A percentile compares a stretch with the other conserved stretches of the same genome.
phyloP scores from a whole-genome alignment of 2,797 vertebrate species.

The Lagorchestes hirsutus region DNA sequence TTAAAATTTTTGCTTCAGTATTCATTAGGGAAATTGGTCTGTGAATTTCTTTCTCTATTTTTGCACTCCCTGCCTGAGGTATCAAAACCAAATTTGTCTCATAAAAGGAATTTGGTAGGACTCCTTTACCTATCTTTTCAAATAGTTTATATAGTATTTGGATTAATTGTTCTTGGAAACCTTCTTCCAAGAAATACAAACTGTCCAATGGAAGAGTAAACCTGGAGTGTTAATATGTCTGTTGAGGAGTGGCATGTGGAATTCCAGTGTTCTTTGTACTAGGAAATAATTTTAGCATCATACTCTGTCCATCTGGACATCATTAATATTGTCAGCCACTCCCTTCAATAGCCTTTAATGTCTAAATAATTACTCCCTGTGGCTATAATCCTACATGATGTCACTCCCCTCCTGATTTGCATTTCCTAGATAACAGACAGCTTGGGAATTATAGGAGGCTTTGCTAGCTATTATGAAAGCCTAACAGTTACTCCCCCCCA shows the following conservation, averaged over 20 bases:
- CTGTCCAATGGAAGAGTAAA: slow-evolving; percentile 56
- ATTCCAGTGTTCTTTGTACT: slow-evolving; percentile 74
- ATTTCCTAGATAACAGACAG: slow-evolving; percentile 77
- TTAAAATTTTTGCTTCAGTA: not conserved
- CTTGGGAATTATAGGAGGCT: slow-evolving; percentile 68
- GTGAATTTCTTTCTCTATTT: not conserved
- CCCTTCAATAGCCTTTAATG: slow-evolving; percentile 79
- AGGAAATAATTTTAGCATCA: slow-evolving; percentile 78
- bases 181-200: slow-evolving; percentile 64
- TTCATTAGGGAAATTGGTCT: not conserved
- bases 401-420: slow-evolving; percentile 78
- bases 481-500: slow-evolving; percentile 64
- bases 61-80: not conserved
- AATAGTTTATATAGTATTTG: not conserved
- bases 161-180: not conserved
- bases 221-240: slow-evolving; percentile 19
- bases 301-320: slow-evolving; percentile 78
- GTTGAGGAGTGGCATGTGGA: slow-evolving; percentile 34
- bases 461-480: slow-evolving; percentile 60
- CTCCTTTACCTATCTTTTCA: not conserved
- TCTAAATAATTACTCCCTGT: slow-evolving; percentile 80
- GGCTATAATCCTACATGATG: slow-evolving; percentile 73
- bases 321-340: slow-evolving; percentile 81
- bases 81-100: not conserved
- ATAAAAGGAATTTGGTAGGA: not conserved